Evolutionary conservation across 30 jellyfish, hydroid and myxozoan species (phyloP).

Genomic region (Turritopsis dohrnii): DNA sequence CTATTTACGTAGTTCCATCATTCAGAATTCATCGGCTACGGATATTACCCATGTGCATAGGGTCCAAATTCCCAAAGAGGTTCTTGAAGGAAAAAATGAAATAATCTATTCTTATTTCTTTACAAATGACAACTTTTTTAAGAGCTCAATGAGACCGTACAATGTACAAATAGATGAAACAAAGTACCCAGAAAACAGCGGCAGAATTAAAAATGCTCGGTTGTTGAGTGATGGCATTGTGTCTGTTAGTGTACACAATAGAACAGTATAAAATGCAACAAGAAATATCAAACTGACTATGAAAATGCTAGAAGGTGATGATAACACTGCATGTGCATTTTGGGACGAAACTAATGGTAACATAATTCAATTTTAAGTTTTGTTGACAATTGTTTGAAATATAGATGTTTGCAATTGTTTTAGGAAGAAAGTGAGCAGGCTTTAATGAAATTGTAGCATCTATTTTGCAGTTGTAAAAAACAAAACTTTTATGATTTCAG

Average conservation of each 20-base stretch:
- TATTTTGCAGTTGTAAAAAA: no score
- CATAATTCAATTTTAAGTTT: background rate
- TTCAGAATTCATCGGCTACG: background rate
- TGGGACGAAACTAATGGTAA: constrained; percentile 3
- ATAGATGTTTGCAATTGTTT: no score
- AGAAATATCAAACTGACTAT: background rate
- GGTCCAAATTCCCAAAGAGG: background rate
- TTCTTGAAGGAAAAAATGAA: background rate
- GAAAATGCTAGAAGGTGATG: background rate
- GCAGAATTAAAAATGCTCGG: background rate
- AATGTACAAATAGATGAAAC: background rate
- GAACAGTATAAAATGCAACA: background rate
- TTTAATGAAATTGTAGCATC: background rate
- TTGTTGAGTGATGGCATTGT: background rate
- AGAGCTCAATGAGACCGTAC: background rate
- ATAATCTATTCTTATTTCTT: background rate
- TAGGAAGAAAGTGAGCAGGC: no score
- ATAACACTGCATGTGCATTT: background rate
- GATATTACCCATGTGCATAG: background rate
- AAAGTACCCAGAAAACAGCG: background rate
- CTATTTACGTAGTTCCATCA: background rate
- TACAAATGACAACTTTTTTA: background rate
- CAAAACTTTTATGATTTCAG: no score
- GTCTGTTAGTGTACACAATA: constrained; percentile 11
- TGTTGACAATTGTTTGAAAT: no score